Evolutionary conservation across 2,113 vertebrate genomes (phyloP), one percentile per base, ranked within the genome.

Genomic region (Hymenochirus boettgeri): DNA sequence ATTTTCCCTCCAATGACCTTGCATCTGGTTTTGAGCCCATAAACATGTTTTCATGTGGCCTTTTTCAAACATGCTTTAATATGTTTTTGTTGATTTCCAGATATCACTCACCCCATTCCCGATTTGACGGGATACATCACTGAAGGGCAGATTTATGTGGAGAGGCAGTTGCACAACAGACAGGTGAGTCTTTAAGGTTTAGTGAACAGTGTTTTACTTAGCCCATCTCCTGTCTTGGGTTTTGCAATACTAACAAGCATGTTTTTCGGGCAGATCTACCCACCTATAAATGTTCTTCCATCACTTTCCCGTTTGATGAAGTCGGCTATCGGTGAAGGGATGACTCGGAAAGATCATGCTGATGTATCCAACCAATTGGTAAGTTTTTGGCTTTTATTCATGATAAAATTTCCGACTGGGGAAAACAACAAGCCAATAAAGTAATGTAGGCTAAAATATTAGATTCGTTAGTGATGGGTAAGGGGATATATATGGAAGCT

Each of bases 291-390:
- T 0, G 91, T 93, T 42, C 78, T 93, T 51, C 92, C 92, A 10
- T 94, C 92, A 9, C 80, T 94, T 39, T 93, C 92, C 67, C 87
- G 90, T 76, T 74, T 94, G 74, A 94, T 94, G 92, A 94, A 94
- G 61, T 94, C 92, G 0, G 92, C 92, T 29, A 94, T 94, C 12
- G 92, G 92, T 0, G 92, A 94, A 69, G 91, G 92, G 0, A 94
- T 94, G 92, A 94, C 92, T 19, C 86, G 92, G 55, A 93, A 90
- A 75, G 92, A 94, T 64, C 91, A 94, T 2, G 85, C 90, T 0
- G 92, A 94, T 0, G 92, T 94, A 0, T 94, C 92, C 62, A 94
- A 94, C 77, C 91, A 93, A 58, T 79, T 94, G 89, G 91, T 94
- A 70, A 0, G 83, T 79, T 42, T 31, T 31, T 5, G n/a, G n/a